Base-by-base conservation (phyloP, 2,797 vertebrate species). In the Triplophysa bombifrons region DNA sequence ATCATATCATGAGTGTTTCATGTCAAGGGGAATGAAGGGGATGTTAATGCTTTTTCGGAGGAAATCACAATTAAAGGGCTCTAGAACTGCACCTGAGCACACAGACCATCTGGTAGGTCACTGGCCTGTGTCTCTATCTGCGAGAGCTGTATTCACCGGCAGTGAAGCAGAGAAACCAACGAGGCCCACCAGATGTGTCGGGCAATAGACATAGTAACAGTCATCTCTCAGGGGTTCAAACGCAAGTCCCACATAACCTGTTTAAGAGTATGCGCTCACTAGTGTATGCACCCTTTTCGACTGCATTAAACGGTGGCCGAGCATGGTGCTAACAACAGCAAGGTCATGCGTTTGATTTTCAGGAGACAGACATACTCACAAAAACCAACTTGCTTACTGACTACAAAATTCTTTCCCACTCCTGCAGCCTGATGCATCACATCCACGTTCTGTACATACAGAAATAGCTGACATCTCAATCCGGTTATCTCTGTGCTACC, bases 61-160 rank as follows among this genome's bases (percentile, higher is more conserved):
- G 74, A 72, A n/a, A 78, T 38, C 76, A 17, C 51, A 79, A 75
- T 85, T 27, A 78, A 75, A 71, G 71, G 19, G 61, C 60, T 77
- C 71, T 34, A 74, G 64, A 68, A 50, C 38, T 48, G 41, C 48
- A 74, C 44, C 63, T 67, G 68, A 78, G 69, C 64, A 66, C 14
- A 14, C 60, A 10, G 30, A 82, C 74, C 78, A 72, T 80, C 64
- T 61, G 58, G 14, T 25, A 78, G 58, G 51, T 60, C 63, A 27
- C 41, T 70, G 55, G 61, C 79, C 38, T 73, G 56, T 63, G 50
- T 65, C 64, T 64, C 48, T 72, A 75, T 46, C 68, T 72, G 4
- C 74, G 65, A 61, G 46, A 56, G 41, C 16, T 74, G 65, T 30
- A 76, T 69, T 80, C 41, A 82, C 55, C 9, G 20, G 60, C 53